Percentiles rank a stretch among this genome's conserved stretches.
Evolutionary conservation across 2,113 vertebrate genomes (phyloP).

Genomic region (Rousettus leschenaultii): DNA sequence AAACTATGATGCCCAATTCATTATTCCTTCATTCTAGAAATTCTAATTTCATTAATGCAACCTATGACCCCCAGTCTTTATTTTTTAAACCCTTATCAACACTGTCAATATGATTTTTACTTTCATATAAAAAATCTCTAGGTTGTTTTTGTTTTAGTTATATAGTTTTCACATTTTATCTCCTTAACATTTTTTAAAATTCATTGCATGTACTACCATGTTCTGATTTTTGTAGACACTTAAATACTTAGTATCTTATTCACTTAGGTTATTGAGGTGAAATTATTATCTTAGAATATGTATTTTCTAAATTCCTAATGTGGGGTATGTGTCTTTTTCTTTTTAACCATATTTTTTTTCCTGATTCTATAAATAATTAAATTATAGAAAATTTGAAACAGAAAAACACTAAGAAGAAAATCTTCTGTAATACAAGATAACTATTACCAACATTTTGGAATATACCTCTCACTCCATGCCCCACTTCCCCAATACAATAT

Average conservation of each 20-base stretch:
- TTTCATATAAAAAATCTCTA: neutral
- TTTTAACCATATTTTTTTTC: neutral
- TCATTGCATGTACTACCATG: neutral
- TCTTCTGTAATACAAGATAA: neutral
- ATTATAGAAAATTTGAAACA: slow-evolving; percentile 2
- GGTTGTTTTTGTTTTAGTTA: neutral
- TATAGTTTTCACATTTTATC: neutral
- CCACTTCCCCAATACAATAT: fast-evolving
- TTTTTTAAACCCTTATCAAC: neutral
- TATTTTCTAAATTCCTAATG: neutral
- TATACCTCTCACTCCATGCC: neutral
- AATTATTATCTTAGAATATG: neutral
- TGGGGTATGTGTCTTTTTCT: neutral
- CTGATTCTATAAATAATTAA: neutral
- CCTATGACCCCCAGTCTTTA: neutral
- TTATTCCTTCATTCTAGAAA: neutral
- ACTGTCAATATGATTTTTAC: neutral
- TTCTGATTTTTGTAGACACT: neutral
- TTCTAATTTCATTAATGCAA: neutral
- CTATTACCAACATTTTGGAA: neutral
- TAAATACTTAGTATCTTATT: neutral
- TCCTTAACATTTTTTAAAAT: neutral
- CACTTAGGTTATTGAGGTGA: neutral
- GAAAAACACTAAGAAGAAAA: neutral
- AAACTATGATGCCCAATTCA: neutral